phyloP scores from a whole-genome alignment of 1,140 invertebrate species.

The Drosophila athabasca region DNA sequence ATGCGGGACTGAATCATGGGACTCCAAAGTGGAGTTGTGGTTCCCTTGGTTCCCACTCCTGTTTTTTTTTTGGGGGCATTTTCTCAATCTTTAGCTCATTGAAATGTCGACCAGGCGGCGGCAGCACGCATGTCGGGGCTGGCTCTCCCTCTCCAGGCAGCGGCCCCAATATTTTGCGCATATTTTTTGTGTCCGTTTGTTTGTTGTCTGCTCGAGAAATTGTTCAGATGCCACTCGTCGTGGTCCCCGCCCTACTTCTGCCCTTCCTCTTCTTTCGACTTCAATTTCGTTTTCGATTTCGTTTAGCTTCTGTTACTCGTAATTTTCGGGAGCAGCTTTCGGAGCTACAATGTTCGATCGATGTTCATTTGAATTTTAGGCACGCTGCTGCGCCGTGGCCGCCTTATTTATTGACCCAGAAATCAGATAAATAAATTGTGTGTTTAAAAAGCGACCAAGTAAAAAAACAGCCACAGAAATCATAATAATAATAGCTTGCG shows the following conservation, averaged over 20 bases:
- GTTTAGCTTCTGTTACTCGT: slow-evolving; percentile 16
- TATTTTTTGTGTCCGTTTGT: slow-evolving; percentile 42
- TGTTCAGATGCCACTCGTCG: slow-evolving; percentile 66
- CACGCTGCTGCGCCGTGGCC: slow-evolving; percentile 45
- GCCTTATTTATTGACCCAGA: slow-evolving; percentile 79
- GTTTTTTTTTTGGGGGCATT: too few species aligned
- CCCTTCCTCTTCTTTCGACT: background rate
- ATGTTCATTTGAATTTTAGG: slow-evolving; percentile 73
- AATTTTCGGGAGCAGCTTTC: slow-evolving; percentile 29
- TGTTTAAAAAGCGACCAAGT: slow-evolving; percentile 49
- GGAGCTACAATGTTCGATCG: slow-evolving; percentile 47
- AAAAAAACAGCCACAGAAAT: slow-evolving; percentile 39
- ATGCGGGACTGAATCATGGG: too few species aligned
- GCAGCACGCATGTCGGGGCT: background rate
- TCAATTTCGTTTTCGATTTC: slow-evolving; percentile 16
- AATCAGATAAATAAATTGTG: slow-evolving; percentile 78
- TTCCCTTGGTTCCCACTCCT: too few species aligned
- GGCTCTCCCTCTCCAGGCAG: background rate
- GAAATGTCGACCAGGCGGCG: slow-evolving; percentile 30
- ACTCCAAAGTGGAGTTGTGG: too few species aligned
- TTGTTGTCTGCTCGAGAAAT: slow-evolving; percentile 73
- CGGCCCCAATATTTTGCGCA: slow-evolving; percentile 4
- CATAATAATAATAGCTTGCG: slow-evolving; percentile 77
- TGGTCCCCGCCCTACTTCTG: slow-evolving; percentile 50
- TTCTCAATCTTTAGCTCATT: slow-evolving; percentile 36